Percentiles rank a stretch among this genome's conserved stretches.
Conservation (phyloP, 1,140 invertebrate species). For the Diorhabda elongata region DNA sequence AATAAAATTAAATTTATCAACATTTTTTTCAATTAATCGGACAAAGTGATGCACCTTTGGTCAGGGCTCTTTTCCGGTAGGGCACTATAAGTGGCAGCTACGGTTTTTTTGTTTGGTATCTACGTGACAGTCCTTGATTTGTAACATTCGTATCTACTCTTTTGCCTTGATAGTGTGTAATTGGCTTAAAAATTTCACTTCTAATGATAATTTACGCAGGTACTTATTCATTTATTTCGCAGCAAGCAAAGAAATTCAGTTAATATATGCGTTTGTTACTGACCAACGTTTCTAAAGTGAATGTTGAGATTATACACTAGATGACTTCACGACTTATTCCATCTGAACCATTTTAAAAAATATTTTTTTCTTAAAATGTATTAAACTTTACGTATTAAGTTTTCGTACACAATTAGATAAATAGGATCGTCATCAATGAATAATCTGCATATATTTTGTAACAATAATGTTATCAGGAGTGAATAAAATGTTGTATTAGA, state of each 20-base stretch:
- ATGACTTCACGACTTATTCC: neutral
- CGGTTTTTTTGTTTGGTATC: conserved; percentile 18
- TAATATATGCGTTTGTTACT: neutral
- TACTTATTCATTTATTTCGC: neutral
- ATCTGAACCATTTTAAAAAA: too few species aligned
- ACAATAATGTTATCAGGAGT: too few species aligned
- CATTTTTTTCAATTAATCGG: too few species aligned
- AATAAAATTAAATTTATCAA: too few species aligned
- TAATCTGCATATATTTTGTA: too few species aligned
- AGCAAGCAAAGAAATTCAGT: neutral
- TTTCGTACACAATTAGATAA: too few species aligned
- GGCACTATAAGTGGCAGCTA: neutral
- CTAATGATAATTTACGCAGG: too few species aligned
- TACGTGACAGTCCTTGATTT: conserved; percentile 1
- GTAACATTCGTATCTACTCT: conserved; percentile 1
- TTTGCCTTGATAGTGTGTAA: conserved; percentile 18
- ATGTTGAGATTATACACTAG: neutral
- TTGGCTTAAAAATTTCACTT: neutral
- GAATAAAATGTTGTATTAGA: too few species aligned
- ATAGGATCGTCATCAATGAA: too few species aligned
- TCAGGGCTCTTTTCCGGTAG: neutral
- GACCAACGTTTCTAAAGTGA: neutral
- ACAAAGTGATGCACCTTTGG: too few species aligned
- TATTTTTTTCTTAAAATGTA: too few species aligned
- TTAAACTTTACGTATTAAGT: too few species aligned